phyloP scores from a whole-genome alignment of 1,140 invertebrate species.

The Zaprionus capensis region DNA sequence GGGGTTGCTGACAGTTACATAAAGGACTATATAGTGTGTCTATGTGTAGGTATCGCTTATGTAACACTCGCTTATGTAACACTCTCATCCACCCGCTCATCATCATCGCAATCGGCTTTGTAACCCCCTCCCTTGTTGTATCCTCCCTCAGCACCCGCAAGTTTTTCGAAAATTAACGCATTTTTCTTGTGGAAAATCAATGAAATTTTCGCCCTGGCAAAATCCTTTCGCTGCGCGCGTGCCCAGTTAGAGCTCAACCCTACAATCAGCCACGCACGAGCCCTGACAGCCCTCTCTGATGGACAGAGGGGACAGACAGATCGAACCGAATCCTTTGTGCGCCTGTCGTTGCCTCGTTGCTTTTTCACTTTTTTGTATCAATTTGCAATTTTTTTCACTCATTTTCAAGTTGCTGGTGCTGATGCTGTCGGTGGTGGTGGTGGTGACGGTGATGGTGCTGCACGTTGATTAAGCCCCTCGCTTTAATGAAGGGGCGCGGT shows the following conservation, averaged over 20 bases:
- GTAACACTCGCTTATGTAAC: conserved; percentile 26
- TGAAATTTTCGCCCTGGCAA: conserved; percentile 46
- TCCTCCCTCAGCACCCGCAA: conserved; percentile 38
- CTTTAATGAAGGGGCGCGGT: conserved; percentile 68
- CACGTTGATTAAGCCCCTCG: conserved; percentile 55
- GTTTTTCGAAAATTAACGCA: conserved; percentile 45
- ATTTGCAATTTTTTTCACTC: conserved; percentile 77
- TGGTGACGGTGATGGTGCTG: conserved; percentile 20
- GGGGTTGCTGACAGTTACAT: conserved; percentile 51
- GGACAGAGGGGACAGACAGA: conserved; percentile 8
- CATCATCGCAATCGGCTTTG: conserved; percentile 13
- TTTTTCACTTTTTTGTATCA: conserved; percentile 70
- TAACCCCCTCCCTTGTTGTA: conserved; percentile 26
- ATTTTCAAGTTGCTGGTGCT: conserved; percentile 71
- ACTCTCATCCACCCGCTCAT: conserved; percentile 36
- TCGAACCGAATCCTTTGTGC: conserved; percentile 49
- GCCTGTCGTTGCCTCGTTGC: conserved; percentile 64
- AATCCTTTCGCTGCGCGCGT: conserved; percentile 76
- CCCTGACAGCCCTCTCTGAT: conserved; percentile 23
- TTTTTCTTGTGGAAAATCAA: conserved; percentile 51
- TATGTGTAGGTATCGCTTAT: not conserved
- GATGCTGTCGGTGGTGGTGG: conserved; percentile 51
- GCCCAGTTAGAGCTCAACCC: conserved; percentile 63
- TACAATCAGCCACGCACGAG: conserved; percentile 66
- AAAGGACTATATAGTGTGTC: conserved; percentile 4